Percentiles rank a stretch among this genome's conserved stretches.
phyloP scores from a whole-genome alignment of 2,113 vertebrate species.

The Tursiops truncatus region DNA sequence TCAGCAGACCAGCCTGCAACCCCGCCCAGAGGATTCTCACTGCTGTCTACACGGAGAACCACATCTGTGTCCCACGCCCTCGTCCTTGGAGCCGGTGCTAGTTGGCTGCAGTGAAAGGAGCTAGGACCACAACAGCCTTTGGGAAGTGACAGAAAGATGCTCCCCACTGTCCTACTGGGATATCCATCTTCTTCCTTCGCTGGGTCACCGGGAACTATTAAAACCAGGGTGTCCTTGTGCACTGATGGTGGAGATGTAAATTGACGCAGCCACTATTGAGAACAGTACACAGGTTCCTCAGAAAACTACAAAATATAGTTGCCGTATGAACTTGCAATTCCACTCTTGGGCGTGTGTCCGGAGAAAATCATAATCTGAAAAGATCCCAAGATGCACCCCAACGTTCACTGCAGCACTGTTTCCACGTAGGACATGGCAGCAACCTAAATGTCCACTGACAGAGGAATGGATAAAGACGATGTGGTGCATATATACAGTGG shows the following conservation, averaged over 20 bases:
- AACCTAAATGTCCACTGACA: rapidly evolving
- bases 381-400: neutral
- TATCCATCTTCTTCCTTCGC: neutral
- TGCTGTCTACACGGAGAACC: too few relatives aligned
- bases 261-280: too few relatives aligned
- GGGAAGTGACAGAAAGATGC: neutral
- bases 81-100: neutral
- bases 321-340: too few relatives aligned
- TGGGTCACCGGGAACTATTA: rapidly evolving
- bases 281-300: too few relatives aligned
- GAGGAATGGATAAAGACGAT: rapidly evolving
- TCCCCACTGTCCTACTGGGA: neutral
- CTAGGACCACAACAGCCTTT: neutral
- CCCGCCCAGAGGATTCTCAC: neutral
- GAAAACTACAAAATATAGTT: too few relatives aligned
- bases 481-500: rapidly evolving
- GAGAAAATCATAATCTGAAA: too few relatives aligned
- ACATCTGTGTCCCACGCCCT: neutral
- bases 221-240: too few relatives aligned
- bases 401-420: too few relatives aligned
- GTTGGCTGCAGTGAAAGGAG: too few relatives aligned
- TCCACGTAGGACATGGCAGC: rapidly evolving
- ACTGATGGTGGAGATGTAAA: too few relatives aligned
- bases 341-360: too few relatives aligned
- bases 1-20: too few relatives aligned